A percentile compares a stretch with the other conserved stretches of the same genome.
phyloP scores from a whole-genome alignment of 2,888 invertebrate genomes.

The Euspilapteryx auroguttella region DNA sequence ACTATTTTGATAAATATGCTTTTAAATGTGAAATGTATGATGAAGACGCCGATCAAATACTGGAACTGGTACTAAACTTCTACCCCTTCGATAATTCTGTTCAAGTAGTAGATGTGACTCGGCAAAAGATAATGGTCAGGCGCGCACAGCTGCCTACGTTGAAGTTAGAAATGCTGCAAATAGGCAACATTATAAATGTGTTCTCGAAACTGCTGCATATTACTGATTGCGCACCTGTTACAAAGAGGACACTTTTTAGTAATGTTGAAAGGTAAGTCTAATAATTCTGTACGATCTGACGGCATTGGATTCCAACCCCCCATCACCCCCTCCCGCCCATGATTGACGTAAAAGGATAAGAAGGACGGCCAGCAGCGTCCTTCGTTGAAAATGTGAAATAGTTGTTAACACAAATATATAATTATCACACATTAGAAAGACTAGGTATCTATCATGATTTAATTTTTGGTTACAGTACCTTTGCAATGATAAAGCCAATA shows the following conservation, averaged over 20 bases:
- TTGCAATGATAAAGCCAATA: conserved; percentile 78
- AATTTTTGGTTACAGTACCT: conserved; percentile 70
- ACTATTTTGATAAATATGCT: conserved; percentile 55
- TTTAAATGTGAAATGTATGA: conserved; percentile 88
- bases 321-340: too few species aligned
- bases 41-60: conserved; percentile 67
- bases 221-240: conserved; percentile 70
- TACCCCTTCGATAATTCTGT: conserved; percentile 77
- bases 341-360: too few species aligned
- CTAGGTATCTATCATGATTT: too few species aligned
- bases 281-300: too few species aligned
- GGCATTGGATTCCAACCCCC: too few species aligned
- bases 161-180: conserved; percentile 67
- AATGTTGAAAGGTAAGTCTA: conserved; percentile 67
- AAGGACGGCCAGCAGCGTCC: too few species aligned
- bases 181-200: conserved; percentile 73
- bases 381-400: too few species aligned
- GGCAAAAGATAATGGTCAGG: conserved; percentile 63
- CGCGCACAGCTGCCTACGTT: conserved; percentile 68
- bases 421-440: too few species aligned
- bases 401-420: too few species aligned
- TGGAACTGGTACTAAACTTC: conserved; percentile 73
- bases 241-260: conserved; percentile 61
- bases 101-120: conserved; percentile 70
- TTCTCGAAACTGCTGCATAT: conserved; percentile 74